These are phyloP conservation scores for Phyllostomus hastatus DNA, from an alignment of 2,113 vertebrate species.

Conservation along the genomic window DNA sequence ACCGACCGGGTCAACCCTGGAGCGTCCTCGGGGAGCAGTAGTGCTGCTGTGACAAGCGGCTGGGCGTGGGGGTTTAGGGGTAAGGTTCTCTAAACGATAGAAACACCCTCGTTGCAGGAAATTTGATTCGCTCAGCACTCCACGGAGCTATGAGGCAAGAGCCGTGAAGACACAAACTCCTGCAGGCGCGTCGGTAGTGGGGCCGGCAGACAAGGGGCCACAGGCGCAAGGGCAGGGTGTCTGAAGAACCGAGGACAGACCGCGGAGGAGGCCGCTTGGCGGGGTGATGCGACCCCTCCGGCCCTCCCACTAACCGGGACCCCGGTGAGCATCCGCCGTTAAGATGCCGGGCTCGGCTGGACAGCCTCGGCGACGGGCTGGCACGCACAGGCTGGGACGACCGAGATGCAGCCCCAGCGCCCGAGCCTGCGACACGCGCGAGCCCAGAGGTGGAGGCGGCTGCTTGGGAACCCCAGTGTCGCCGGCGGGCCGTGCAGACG, in stretches of 20 bases:
- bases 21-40: too few relatives aligned
- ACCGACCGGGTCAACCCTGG: accelerated
- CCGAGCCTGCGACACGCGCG: not conserved
- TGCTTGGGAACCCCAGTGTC: too few relatives aligned
- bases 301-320: not conserved
- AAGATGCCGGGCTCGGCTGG: not conserved
- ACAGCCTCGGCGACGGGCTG: not conserved
- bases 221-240: accelerated
- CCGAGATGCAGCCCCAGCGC: not conserved
- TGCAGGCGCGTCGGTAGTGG: not conserved
- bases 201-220: not conserved
- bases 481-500: not conserved
- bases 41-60: not conserved
- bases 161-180: not conserved
- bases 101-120: not conserved
- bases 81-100: not conserved
- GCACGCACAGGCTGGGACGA: not conserved
- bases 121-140: not conserved
- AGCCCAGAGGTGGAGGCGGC: too few relatives aligned
- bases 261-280: not conserved
- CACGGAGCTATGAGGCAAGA: not conserved
- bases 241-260: not conserved
- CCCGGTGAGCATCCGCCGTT: not conserved
- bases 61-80: not conserved
- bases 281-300: not conserved